Base-by-base conservation (phyloP, 2,888 invertebrate genomes). In the Stratiomys singularior region DNA sequence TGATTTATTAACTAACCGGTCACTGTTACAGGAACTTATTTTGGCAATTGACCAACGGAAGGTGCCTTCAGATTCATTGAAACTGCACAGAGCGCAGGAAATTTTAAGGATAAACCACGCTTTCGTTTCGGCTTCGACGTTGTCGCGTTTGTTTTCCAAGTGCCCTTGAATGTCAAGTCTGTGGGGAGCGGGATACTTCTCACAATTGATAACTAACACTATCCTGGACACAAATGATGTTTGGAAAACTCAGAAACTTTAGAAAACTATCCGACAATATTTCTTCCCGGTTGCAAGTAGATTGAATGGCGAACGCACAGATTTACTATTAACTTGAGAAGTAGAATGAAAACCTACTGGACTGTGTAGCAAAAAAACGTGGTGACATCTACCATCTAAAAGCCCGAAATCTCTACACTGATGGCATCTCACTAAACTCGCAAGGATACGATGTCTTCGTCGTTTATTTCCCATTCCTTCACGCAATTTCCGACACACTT, bases 381-480 rank as follows among this genome's bases (percentile, higher is more conserved):
- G 44, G 46, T 69, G 37, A 74, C 74, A 74, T 47, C 71, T 79
- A 77, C 76, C 76, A 46, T 76, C 79, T 76, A 76, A 76, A 44
- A 46, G 76, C 79, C 47, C 79, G 79, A 76, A 79, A 76, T 72
- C 77, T 79, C 77, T 69, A 78, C 77, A 79, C 79, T 79, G 78
- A 78, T 78, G 79, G 77, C 79, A 79, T 79, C 77, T 71, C 72
- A 30, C 67, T 27, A 63, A 77, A 74, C 37, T 58, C 60, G 21
- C n/a, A 58, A 58, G 74, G 58, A 74, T 58, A 21, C 58, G 52
- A 30, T 37, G 27, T 23, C 11, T n/a, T 25, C 9, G 25, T 69
- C 69, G 69, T 69, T 69, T 69, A 47, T 46, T 74, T 58, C 74
- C 60, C 74, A 74, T 74, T 74, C 74, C 74, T 58, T 58, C 60